Evolutionary conservation across 2,888 invertebrate species (phyloP), one percentile per base, ranked within the genome.

Genomic region (Ophion costatus): DNA sequence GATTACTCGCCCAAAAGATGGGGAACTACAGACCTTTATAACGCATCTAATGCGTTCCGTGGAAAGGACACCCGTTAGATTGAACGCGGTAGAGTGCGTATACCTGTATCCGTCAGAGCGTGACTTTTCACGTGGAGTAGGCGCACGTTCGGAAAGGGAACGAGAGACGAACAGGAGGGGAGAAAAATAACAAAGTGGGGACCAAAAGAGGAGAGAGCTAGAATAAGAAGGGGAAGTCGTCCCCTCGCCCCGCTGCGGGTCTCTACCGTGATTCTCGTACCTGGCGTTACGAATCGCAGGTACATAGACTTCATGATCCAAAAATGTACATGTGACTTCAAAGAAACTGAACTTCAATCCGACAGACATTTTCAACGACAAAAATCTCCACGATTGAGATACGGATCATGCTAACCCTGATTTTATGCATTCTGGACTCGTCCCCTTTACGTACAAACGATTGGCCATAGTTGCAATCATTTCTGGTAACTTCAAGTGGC

Each of bases 121-220:
- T 92, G 92, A 91, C 91, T 92, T 92, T 92, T 92, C 90, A 90
- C 90, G 91, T 92, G 90, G 89, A 89, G 88, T 87, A 84, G 63
- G 74, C 87, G 87, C 84, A 86, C 79, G 69, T 61, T 57, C 57
- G 17, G 45, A 59, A 71, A 75, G 82, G 76, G 79, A 51, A 80
- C 75, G 66, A 82, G 59, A 1, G 69, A 56, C 14, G 63, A n/a
- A 57, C 59, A 17, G 61, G 51, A 20, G 71, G 80, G 81, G 83
- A 83, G 59, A 42, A 71, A 79, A 67, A 77, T 10, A 38, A 38
- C 11, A 22, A 38, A 57, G 76, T 76, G 73, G 67, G 73, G 69
- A 33, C 59, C 45, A 42, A 75, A 57, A 66, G 77, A 63, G 63
- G 71, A 73, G 71, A 59, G 61, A 82, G 70, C 38, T 38, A 14